phyloP scores from a whole-genome alignment of 2,888 invertebrate genomes.

The Lymantria monacha region DNA sequence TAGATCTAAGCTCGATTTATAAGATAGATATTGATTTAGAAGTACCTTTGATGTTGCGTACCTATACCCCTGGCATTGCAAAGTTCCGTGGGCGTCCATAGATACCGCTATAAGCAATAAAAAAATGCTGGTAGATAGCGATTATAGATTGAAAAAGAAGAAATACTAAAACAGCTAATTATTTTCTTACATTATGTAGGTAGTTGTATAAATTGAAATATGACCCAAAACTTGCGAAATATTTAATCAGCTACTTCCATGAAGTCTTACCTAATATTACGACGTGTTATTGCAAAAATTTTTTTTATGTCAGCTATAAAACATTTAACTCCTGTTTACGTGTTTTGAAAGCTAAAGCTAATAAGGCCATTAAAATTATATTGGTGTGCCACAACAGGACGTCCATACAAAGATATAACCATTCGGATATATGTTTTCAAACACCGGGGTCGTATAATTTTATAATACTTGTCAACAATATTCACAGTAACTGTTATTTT shows the following conservation, averaged over 20 bases:
- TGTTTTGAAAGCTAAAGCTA: constrained; percentile 62
- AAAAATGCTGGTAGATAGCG: too few species aligned
- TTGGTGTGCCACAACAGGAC: constrained; percentile 53
- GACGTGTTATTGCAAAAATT: constrained; percentile 44
- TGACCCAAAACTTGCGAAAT: too few species aligned
- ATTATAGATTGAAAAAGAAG: too few species aligned
- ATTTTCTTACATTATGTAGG: too few species aligned
- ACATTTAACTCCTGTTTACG: constrained; percentile 61
- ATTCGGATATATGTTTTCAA: constrained; percentile 64
- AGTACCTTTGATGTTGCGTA: too few species aligned
- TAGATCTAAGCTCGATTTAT: too few species aligned
- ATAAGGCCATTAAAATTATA: constrained; percentile 72
- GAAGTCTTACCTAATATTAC: constrained; percentile 4
- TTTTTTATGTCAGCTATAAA: constrained; percentile 57
- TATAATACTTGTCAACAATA: constrained; percentile 55
- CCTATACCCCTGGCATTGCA: too few species aligned
- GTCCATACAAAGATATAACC: constrained; percentile 60
- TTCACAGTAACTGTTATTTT: constrained; percentile 5
- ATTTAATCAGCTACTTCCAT: neutral
- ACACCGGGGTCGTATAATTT: constrained; percentile 67
- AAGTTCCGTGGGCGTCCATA: too few species aligned
- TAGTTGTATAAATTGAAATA: too few species aligned
- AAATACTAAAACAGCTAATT: too few species aligned
- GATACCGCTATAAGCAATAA: too few species aligned
- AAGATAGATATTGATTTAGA: too few species aligned